Evolutionary conservation across 1,140 invertebrate species (phyloP), one percentile per base, ranked within the genome.

Genomic region (Procambarus clarkii): DNA sequence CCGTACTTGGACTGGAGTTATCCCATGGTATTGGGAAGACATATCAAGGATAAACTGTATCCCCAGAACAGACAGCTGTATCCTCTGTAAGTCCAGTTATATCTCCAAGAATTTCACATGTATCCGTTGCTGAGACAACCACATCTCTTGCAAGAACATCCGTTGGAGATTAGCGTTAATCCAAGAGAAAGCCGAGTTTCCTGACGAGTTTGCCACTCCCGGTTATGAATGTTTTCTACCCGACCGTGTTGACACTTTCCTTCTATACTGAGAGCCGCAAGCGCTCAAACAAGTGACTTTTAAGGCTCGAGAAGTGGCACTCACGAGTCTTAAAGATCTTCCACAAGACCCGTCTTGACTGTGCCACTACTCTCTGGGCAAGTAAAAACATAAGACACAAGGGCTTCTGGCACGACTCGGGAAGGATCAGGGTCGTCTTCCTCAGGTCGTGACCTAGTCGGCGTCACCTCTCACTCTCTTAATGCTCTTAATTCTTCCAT

Each of bases 401-500:
- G 64, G 64, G 64, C 64, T 69, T 69, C 64, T 21, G 64, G 13
- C 64, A 21, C 64, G 64, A 69, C 64, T 69, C 64, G 18, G 18
- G 64, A 18, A 69, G 64, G 64, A 69, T 69, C 64, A 69, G 18
- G 18, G 64, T 18, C 18, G 64, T 18, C 18, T 69, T 69, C 64
- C 21, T 69, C 11, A 18, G 64, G 64, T 69, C 64, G 11, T 69
- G 34, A 34, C 34, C 34, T 34, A 2, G 13, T 34, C 9, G 64
- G 64, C 18, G 64, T 18, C 11, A 21, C 11, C 80, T 11, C 50
- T 45, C 7, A 9, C 44, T n/a, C 48, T 34, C 60, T 21, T 82
- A 82, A 82, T 82, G 24, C 54, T 24, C 80, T 82, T 82, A 82
- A 82, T 60, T 82, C 80, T 82, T 60, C 54, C 80, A 60, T 82